phyloP scores from a whole-genome alignment of 1,140 invertebrate genomes.

The Lasioglossum baleicum region DNA sequence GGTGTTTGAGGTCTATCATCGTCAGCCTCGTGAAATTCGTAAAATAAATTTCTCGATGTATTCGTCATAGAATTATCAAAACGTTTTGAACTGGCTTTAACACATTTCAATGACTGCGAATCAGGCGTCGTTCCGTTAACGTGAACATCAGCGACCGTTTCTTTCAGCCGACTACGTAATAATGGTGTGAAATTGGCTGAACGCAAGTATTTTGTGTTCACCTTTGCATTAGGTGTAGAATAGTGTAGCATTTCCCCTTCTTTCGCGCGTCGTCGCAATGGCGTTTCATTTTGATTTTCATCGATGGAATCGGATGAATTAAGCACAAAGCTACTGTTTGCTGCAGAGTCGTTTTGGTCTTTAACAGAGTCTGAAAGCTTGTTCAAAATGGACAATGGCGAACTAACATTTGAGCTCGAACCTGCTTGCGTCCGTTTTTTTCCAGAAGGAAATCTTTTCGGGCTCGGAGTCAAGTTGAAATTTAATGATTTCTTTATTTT shows the following conservation, averaged over 20 bases:
- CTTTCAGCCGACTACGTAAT: conserved; percentile 54
- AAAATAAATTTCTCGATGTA: conserved; percentile 72
- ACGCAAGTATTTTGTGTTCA: conserved; percentile 28
- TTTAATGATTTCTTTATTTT: conserved; percentile 72
- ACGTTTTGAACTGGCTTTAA: conserved; percentile 16
- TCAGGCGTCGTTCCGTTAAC: conserved; percentile 58
- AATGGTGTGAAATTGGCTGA: conserved; percentile 53
- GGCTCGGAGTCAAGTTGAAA: conserved; percentile 68
- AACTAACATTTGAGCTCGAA: conserved; percentile 50
- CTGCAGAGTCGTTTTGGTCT: conserved; percentile 57
- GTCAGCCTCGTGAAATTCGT: conserved; percentile 66
- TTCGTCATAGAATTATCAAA: conserved; percentile 53
- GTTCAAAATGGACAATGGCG: conserved; percentile 54
- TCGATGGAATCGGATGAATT: conserved; percentile 71
- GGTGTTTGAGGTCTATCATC: conserved; percentile 65
- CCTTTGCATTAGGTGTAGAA: conserved; percentile 56
- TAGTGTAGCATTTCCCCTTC: conserved; percentile 62
- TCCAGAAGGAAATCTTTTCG: conserved; percentile 52
- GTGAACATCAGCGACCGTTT: conserved; percentile 63
- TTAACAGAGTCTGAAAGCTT: conserved; percentile 63
- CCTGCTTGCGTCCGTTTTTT: conserved; percentile 24
- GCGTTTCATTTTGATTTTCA: conserved; percentile 75
- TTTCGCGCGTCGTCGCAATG: conserved; percentile 63
- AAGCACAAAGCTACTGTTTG: conserved; percentile 44
- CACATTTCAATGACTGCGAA: conserved; percentile 49